Conservation (phyloP, 2,888 invertebrate genomes). For the Eristalis intricaria region DNA sequence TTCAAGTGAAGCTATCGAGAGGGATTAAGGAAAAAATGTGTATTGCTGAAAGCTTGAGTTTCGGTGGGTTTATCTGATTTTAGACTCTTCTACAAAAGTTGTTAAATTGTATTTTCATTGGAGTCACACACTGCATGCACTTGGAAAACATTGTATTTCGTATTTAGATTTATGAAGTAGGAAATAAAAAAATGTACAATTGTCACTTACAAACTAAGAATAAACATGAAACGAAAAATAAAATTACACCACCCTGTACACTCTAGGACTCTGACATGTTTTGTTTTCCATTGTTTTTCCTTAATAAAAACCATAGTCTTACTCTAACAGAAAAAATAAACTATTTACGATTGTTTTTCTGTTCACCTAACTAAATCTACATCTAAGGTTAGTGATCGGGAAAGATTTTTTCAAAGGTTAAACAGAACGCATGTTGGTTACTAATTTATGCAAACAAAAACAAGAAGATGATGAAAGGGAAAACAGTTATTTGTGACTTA, state of each 20-base stretch:
- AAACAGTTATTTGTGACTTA: constrained; percentile 65
- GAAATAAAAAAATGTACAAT: background rate
- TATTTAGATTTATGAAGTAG: background rate
- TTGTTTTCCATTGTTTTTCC: background rate
- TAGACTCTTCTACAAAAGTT: background rate
- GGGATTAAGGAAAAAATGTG: too few species aligned
- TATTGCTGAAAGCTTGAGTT: background rate
- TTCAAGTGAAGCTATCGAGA: too few species aligned
- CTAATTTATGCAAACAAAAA: constrained; percentile 23
- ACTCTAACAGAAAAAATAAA: background rate
- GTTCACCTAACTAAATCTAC: constrained; percentile 34
- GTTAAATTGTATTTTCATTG: too few species aligned
- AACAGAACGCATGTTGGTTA: constrained; percentile 47
- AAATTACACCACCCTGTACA: constrained; percentile 72
- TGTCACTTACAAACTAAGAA: constrained; percentile 12
- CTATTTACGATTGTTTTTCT: constrained; percentile 26
- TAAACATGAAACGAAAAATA: constrained; percentile 21
- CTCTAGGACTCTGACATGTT: constrained; percentile 70
- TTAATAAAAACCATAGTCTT: constrained; percentile 20
- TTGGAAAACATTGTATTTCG: background rate
- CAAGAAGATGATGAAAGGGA: background rate
- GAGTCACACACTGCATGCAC: background rate
- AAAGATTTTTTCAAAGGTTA: background rate
- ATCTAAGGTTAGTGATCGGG: constrained; percentile 52
- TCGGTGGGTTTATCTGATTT: background rate